A percentile compares a stretch with the other conserved stretches of the same genome.
Evolutionary conservation across 2,113 vertebrate species (phyloP).

Genomic region (Anhinga rufa): DNA sequence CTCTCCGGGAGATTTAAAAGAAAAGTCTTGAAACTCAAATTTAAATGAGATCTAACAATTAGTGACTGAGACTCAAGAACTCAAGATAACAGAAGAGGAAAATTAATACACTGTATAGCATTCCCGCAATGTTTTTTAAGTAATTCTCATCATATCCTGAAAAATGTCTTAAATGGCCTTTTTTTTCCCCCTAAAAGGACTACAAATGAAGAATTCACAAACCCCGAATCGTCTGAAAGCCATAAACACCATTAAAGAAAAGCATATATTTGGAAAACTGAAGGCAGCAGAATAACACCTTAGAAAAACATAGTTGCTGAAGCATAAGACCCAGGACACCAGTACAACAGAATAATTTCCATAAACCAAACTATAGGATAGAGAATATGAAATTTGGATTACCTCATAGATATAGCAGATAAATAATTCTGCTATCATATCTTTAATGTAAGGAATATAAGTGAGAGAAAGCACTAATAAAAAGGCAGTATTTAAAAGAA

Average conservation of each 20-base stretch:
- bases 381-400: background rate
- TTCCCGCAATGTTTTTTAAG: background rate
- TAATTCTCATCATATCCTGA: background rate
- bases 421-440: slow-evolving; percentile 3
- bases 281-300: background rate
- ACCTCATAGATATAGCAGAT: background rate
- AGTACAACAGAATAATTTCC: background rate
- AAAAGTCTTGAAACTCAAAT: background rate
- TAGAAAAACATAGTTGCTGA: background rate
- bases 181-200: background rate
- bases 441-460: background rate
- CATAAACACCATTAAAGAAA: background rate
- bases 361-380: background rate
- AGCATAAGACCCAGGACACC: background rate
- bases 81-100: background rate
- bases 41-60: background rate
- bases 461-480: slow-evolving; percentile 6
- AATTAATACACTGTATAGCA: background rate
- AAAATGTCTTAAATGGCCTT: background rate
- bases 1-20: background rate
- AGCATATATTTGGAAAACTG: background rate
- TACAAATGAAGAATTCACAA: background rate
- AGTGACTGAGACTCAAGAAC: background rate
- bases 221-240: background rate
- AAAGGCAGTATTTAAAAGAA: slow-evolving; percentile 12